These are phyloP conservation scores for Phortica okadai DNA, from an alignment of 2,888 invertebrate genomes.

Conservation along the genomic window DNA sequence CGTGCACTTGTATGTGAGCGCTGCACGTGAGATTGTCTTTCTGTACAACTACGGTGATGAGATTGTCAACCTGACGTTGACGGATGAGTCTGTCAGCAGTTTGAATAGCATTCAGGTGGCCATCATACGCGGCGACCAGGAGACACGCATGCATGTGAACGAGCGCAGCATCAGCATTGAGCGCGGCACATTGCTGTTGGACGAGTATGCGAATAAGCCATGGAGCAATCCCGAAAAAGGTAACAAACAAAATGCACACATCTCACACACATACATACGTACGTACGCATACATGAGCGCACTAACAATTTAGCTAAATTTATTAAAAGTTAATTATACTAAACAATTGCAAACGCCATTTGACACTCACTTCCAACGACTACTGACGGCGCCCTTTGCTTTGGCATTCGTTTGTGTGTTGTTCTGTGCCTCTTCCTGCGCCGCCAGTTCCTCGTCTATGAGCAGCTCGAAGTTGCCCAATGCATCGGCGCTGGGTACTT, in stretches of 20 bases:
- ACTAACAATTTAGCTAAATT: slow-evolving; percentile 21
- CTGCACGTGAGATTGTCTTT: slow-evolving; percentile 88
- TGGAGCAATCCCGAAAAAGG: slow-evolving; percentile 90
- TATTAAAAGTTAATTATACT: neutral
- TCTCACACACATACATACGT: neutral
- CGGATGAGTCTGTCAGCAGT: slow-evolving; percentile 85
- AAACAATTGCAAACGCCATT: slow-evolving; percentile 73
- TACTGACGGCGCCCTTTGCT: slow-evolving; percentile 54
- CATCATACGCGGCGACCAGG: slow-evolving; percentile 84
- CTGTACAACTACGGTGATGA: slow-evolving; percentile 89
- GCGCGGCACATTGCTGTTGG: slow-evolving; percentile 83
- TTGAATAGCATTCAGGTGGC: slow-evolving; percentile 93
- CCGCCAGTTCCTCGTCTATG: slow-evolving; percentile 88
- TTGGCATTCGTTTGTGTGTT: slow-evolving; percentile 51
- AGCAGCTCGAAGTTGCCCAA: slow-evolving; percentile 89
- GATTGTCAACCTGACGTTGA: slow-evolving; percentile 87
- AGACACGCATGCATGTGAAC: slow-evolving; percentile 89
- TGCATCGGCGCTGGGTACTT: slow-evolving; percentile 85
- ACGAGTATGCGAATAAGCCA: slow-evolving; percentile 89
- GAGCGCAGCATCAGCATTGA: slow-evolving; percentile 84
- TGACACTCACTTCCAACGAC: slow-evolving; percentile 72
- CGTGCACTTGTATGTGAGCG: slow-evolving; percentile 89
- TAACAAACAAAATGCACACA: slow-evolving; percentile 65
- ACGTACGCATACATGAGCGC: neutral
- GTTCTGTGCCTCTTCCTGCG: slow-evolving; percentile 79